Evolutionary conservation across 2,888 invertebrate genomes (phyloP), one percentile per base, ranked within the genome.

Genomic region (Lymantria monacha): DNA sequence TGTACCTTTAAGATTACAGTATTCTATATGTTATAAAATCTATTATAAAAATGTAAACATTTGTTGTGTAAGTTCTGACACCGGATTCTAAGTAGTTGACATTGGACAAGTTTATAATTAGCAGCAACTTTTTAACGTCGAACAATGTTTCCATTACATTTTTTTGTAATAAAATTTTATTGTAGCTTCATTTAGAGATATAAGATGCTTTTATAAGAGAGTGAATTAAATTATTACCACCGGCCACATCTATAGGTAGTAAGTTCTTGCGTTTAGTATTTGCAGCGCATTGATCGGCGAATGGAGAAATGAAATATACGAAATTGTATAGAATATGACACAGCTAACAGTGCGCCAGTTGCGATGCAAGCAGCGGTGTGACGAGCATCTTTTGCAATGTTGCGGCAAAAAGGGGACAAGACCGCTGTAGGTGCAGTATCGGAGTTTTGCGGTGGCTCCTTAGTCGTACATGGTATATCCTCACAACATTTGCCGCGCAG

Each of bases 151-250:
- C 44, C 51, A 48, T 40, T 41, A 48, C 30, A 48, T 10, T 3
- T 45, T 42, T 31, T 54, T 14, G 2, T 3, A 5, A 30, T 54
- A 63, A 53, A 53, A 14, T 51, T 48, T 46, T 30, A 46, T 51
- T 56, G 64, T 51, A 53, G 61, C 60, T 58, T 63, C 43, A 54
- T n/a, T 38, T 57, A 55, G 47, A 38, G 30, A 9, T 58, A 48
- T 46, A 46, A 60, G 15, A 44, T 38, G 38, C 38, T 38, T 38
- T 63, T 60, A 48, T 41, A 44, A 54, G 36, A 51, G 50, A 44
- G 48, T 49, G 42, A 49, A 53, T 52, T 41, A 55, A 51, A 43
- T 42, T 53, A 42, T 46, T 30, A 22, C 22, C 22, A 22, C 22
- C 22, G 22, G 22, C 22, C 22, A 5, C 22, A 22, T 2, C 22